Base-by-base conservation (phyloP, 2,113 vertebrate genomes). In the Muntiacus reevesi region DNA sequence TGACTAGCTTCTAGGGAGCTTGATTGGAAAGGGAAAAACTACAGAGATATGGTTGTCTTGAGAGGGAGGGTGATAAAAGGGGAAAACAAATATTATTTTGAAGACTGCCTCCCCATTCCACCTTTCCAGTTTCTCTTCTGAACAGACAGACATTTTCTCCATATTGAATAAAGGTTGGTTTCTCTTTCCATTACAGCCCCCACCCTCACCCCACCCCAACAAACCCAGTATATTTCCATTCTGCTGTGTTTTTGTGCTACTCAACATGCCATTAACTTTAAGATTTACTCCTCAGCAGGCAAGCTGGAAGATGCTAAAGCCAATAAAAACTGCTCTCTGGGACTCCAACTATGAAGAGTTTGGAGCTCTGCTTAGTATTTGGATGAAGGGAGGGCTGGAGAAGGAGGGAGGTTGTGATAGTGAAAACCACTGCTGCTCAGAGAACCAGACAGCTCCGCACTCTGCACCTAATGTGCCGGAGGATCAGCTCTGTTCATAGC, bases 261-360 rank as follows among this genome's bases (percentile, higher is more conserved):
- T 98, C 97, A 99, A 98, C 98, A 98, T 99, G 98, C 98, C 8
- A 2, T 99, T 99, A 98, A 99, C 98, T 99, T 99, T 97, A 98
- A 98, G 98, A 99, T 99, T 99, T 99, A 99, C 97, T 99, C 98
- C 98, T 99, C 30, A 76, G 95, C 97, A 98, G 97, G 96, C 96
- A 98, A 98, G 97, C 98, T 98, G 94, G 91, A 98, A 98, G 98
- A 94, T 91, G 97, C 93, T 93, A 92, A 98, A 99, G 93, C 91
- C 92, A 97, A 98, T 97, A 97, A 98, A 98, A 98, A 97, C 93
- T 83, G 83, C 98, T 99, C 96, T 89, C 84, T 62, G 95, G 97
- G 98, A 98, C 98, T 98, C 45, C 97, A 97, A 82, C 97, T 98
- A 98, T 27, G 94, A 95, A 91, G 98, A 97, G 96, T 96, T 97